Base-by-base conservation (phyloP, 2,797 vertebrate genomes). In the Pyrocephalus nanus region DNA sequence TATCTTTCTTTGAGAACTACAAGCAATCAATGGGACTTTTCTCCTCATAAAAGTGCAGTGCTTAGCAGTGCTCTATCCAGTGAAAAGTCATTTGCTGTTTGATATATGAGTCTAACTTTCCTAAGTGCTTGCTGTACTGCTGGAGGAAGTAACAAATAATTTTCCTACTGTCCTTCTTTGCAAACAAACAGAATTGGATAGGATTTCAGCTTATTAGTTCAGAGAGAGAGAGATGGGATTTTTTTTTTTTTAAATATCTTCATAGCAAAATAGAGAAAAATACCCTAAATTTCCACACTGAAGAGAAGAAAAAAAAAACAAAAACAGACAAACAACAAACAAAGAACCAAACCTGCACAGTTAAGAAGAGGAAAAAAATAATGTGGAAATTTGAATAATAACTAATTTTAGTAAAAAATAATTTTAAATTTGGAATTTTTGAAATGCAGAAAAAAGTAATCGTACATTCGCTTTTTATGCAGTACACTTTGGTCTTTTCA, bases 271-370 rank as follows among this genome's bases (percentile, higher is more conserved):
- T 13, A 71, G 11, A 30, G 53, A 25, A 80, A 83, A 83, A 32
- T 22, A 1, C 0, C 3, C 2, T 34, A 50, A 60, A 77, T 72
- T 81, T 78, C 45, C 9, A 81, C 34, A n/a, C 7, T 50, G 27
- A n/a, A 85, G 16, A 78, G 3, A 51, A 89, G 10, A 43, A 26
- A 32, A 36, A 70, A 64, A 47, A 42, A 26, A 32, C 30, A 6
- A 15, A 18, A 15, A 22, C 34, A 67, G 43, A 50, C 19, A 3
- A 32, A 17, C 11, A 29, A 51, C 22, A 43, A 32, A 42, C 9
- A 76, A 77, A 36, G 25, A 4, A 8, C 0, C 1, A 8, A 51
- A 30, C 27, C 12, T 6, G 12, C 8, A 23, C 4, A 48, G 15
- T 36, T 32, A 27, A 50, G 21, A 43, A 51, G 4, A 19, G 8